Evolutionary conservation across 2,888 invertebrate species (phyloP), one percentile per base, ranked within the genome.

Genomic region (Labia minor): DNA sequence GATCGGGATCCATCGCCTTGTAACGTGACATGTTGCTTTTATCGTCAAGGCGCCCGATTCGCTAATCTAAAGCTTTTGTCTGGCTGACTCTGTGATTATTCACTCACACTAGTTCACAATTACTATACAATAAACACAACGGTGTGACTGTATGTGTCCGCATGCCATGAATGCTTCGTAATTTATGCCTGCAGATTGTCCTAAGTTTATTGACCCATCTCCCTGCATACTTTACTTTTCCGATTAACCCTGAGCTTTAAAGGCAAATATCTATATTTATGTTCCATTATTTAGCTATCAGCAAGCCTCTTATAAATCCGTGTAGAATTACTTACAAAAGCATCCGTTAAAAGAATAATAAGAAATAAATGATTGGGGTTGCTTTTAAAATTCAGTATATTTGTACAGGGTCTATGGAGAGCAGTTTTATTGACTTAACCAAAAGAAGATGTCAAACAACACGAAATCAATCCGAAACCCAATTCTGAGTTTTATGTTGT

Each of bases 201-300:
- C 49, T n/a, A 26, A 26, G 26, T 49, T 49, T 49, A 49, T 49
- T 49, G 49, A 49, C 49, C 14, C 16, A 49, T n/a, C 49, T 49
- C n/a, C 14, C 16, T 14, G 49, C 49, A 16, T 16, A 49, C 49
- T 49, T 49, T 49, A 49, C 49, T 49, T 16, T 49, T 49, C 49
- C 16, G 49, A 49, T 49, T 49, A 49, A 16, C 49, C 49, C 49
- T 16, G 49, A 49, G 49, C 49, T 49, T 49, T 49, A n/a, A 49
- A 49, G n/a, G 49, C 16, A 26, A 26, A 26, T 26, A 26, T 26
- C 26, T 49, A n/a, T 49, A 49, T 49, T 49, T 49, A 49, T 49
- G 49, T 14, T 49, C 49, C 49, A 49, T 49, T 49, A 49, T 49
- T 49, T 49, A 49, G 49, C 49, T 49, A 49, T 49, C 49, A 49